A percentile compares a stretch with the other conserved stretches of the same genome.
phyloP scores from a whole-genome alignment of 64 coral and sea anemone species.

The Actinia tenebrosa region DNA sequence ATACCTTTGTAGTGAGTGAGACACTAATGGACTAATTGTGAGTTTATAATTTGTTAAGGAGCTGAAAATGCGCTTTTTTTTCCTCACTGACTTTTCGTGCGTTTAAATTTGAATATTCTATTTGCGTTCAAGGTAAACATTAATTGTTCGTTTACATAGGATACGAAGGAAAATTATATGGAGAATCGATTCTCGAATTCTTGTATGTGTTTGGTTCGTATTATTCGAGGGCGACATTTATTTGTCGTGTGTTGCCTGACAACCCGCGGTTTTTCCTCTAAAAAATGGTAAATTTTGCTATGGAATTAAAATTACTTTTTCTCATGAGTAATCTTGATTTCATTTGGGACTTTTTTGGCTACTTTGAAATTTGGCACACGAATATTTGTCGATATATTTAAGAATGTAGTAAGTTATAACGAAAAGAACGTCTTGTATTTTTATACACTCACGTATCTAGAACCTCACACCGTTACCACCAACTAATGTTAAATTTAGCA shows the following conservation, averaged over 20 bases:
- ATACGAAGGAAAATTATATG: neutral
- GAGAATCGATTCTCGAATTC: neutral
- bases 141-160: neutral
- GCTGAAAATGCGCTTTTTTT: neutral
- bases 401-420: neutral
- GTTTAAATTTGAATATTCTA: neutral
- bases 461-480: neutral
- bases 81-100: neutral
- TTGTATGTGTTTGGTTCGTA: neutral
- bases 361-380: neutral
- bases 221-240: neutral
- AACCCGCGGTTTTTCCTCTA: neutral
- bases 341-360: neutral
- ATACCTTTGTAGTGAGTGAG: neutral
- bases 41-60: conserved; percentile 12
- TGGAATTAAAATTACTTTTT: neutral
- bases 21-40: neutral
- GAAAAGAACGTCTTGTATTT: neutral
- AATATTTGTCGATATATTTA: neutral
- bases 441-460: neutral
- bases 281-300: neutral
- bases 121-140: neutral
- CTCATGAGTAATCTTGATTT: neutral
- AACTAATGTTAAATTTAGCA: neutral
- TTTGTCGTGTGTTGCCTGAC: neutral